A percentile compares a stretch with the other conserved stretches of the same genome.
Conservation (phyloP, 1,140 invertebrate species). For the Agrilus planipennis region DNA sequence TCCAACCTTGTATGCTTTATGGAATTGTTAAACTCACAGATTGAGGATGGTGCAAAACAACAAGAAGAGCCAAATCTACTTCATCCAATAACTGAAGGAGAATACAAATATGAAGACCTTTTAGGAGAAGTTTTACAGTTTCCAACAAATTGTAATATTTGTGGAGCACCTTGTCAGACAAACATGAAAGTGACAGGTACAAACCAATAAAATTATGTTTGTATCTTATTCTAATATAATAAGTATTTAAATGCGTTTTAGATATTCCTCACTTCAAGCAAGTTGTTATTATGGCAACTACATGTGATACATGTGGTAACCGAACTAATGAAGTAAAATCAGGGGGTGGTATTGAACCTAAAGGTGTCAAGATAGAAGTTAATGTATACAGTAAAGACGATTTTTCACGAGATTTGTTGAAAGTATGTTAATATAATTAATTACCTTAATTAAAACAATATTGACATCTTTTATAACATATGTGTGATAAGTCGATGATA, state of each 20-base stretch:
- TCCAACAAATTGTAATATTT: slow-evolving; percentile 77
- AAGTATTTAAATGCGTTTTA: slow-evolving; percentile 25
- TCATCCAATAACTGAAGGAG: slow-evolving; percentile 46
- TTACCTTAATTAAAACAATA: neutral
- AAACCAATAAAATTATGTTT: slow-evolving; percentile 2
- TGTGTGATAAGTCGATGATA: too few relatives aligned
- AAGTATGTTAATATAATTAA: slow-evolving; percentile 40
- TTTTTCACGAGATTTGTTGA: slow-evolving; percentile 85
- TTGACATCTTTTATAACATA: neutral
- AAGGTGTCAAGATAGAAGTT: slow-evolving; percentile 70
- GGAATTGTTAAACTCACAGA: too few relatives aligned
- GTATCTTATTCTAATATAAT: neutral
- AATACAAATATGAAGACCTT: slow-evolving; percentile 53
- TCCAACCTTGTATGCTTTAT: too few relatives aligned
- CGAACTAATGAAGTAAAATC: slow-evolving; percentile 93
- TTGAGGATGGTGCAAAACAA: too few relatives aligned
- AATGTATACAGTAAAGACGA: slow-evolving; percentile 62
- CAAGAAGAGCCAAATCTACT: too few relatives aligned
- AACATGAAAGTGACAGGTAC: slow-evolving; percentile 94
- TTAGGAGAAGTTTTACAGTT: slow-evolving; percentile 78
- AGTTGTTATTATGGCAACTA: slow-evolving; percentile 93
- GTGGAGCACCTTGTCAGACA: slow-evolving; percentile 69
- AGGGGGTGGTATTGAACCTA: slow-evolving; percentile 76
- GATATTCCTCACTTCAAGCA: slow-evolving; percentile 96
- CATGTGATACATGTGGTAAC: slow-evolving; percentile 82